Evolutionary conservation across 2,797 vertebrate genomes (phyloP).

Genomic region (Chelon labrosus): DNA sequence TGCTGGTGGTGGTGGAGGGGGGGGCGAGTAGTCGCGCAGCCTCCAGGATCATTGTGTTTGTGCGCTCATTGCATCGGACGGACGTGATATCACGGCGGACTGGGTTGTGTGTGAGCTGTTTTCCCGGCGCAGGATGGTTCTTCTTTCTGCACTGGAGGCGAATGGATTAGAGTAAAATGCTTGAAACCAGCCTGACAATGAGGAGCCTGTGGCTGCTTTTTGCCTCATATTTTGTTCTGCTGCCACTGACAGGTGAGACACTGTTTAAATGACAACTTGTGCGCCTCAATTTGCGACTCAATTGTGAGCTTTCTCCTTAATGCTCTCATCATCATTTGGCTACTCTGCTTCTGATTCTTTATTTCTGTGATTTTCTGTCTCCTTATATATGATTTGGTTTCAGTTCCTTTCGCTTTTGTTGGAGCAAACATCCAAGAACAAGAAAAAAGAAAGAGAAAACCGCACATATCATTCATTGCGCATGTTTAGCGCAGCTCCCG

Average conservation of each 20-base stretch:
- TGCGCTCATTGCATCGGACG: constrained; percentile 44
- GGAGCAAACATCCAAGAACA: too few species aligned
- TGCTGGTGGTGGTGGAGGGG: too few species aligned
- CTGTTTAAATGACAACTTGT: not conserved
- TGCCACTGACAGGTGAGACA: constrained; percentile 75
- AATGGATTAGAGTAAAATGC: constrained; percentile 51
- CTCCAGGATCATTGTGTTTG: constrained; percentile 49
- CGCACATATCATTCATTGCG: not conserved
- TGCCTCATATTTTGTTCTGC: constrained; percentile 58
- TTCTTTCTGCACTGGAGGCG: constrained; percentile 26
- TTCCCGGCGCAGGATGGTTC: constrained; percentile 42
- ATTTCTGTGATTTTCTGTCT: not conserved
- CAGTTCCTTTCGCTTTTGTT: not conserved
- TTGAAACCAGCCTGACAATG: constrained; percentile 66
- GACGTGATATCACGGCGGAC: constrained; percentile 23
- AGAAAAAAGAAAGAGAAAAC: too few species aligned
- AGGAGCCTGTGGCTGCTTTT: constrained; percentile 68
- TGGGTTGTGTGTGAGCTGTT: constrained; percentile 13
- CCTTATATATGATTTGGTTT: not conserved
- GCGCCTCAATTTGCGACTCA: not conserved
- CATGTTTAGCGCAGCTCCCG: not conserved
- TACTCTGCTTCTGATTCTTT: too few species aligned
- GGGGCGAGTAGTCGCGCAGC: constrained; percentile 42
- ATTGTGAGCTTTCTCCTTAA: not conserved
- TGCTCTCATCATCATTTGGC: not conserved